These are phyloP conservation scores for Australoheros facetus DNA, from an alignment of 2,797 vertebrate species.

Conservation along the genomic window DNA sequence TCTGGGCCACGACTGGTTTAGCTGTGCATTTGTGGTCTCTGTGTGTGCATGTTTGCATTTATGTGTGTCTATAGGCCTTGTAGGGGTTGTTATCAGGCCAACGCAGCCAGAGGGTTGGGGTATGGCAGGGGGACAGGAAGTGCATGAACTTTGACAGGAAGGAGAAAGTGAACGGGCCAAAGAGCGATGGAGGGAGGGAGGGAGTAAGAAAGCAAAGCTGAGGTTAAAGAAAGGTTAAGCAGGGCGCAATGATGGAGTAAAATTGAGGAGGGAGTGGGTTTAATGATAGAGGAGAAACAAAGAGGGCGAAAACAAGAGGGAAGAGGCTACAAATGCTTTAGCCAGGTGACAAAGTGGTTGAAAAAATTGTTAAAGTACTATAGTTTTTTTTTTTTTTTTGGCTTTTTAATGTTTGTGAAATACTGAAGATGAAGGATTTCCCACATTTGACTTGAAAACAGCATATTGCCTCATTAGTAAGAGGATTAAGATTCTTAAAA, in stretches of 20 bases:
- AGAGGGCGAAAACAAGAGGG: neutral
- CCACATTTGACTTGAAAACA: neutral
- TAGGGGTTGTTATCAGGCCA: constrained; percentile 58
- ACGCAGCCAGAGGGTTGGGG: constrained; percentile 33
- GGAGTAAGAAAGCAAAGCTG: constrained; percentile 22
- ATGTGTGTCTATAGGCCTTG: constrained; percentile 14
- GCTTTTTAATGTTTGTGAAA: neutral
- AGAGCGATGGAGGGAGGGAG: constrained; percentile 31
- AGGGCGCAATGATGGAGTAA: constrained; percentile 25
- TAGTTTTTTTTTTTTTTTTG: neutral
- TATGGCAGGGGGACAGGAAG: constrained; percentile 68
- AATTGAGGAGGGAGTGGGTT: neutral
- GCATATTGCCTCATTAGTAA: neutral
- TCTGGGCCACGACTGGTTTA: constrained; percentile 60
- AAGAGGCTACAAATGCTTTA: neutral
- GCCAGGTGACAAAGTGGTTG: neutral
- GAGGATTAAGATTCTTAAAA: neutral
- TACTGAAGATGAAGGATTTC: neutral
- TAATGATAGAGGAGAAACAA: constrained; percentile 5
- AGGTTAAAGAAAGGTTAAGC: constrained; percentile 58
- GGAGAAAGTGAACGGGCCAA: constrained; percentile 63
- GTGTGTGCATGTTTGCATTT: constrained; percentile 11
- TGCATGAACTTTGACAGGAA: constrained; percentile 77
- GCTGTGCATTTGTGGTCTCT: constrained; percentile 27
- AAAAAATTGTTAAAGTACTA: neutral